phyloP scores from a whole-genome alignment of 2,888 invertebrate species.

The Melieria crassipennis region DNA sequence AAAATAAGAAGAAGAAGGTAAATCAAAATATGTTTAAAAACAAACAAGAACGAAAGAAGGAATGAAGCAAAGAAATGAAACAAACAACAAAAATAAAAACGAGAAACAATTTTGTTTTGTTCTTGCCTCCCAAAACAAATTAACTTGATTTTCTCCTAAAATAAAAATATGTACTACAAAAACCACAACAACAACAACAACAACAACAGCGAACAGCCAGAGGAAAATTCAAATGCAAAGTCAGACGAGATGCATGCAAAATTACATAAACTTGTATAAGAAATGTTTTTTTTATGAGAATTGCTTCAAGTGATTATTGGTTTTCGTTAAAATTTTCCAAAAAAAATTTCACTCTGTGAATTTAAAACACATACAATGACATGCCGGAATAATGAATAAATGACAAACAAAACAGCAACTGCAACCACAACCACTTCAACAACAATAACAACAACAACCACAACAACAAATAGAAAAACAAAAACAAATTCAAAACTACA shows the following conservation, averaged over 20 bases:
- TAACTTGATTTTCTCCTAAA: too few species aligned
- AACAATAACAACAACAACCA: slow-evolving; percentile 31
- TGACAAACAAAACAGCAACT: slow-evolving; percentile 32
- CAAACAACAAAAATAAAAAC: slow-evolving; percentile 35
- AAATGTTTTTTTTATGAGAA: too few species aligned
- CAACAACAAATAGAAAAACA: slow-evolving; percentile 29
- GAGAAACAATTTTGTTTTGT: slow-evolving; percentile 7
- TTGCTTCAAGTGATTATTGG: too few species aligned
- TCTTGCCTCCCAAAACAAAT: not conserved
- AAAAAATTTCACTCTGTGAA: slow-evolving; percentile 48
- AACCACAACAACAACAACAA: not conserved
- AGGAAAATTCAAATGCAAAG: too few species aligned
- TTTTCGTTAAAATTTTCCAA: slow-evolving; percentile 24
- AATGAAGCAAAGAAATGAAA: slow-evolving; percentile 35
- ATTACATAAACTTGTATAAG: too few species aligned
- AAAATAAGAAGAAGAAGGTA: not conserved
- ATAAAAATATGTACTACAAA: not conserved
- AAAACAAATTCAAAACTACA: slow-evolving; percentile 39
- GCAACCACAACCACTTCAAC: slow-evolving; percentile 38
- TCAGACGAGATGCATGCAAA: too few species aligned
- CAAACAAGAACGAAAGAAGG: slow-evolving; percentile 35
- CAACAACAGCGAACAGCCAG: too few species aligned
- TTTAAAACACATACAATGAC: slow-evolving; percentile 44
- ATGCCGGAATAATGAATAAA: slow-evolving; percentile 49
- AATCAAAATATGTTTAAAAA: not conserved